These are phyloP conservation scores for Augochlorella aurata DNA, from an alignment of 2,888 invertebrate species.

Conservation along the genomic window DNA sequence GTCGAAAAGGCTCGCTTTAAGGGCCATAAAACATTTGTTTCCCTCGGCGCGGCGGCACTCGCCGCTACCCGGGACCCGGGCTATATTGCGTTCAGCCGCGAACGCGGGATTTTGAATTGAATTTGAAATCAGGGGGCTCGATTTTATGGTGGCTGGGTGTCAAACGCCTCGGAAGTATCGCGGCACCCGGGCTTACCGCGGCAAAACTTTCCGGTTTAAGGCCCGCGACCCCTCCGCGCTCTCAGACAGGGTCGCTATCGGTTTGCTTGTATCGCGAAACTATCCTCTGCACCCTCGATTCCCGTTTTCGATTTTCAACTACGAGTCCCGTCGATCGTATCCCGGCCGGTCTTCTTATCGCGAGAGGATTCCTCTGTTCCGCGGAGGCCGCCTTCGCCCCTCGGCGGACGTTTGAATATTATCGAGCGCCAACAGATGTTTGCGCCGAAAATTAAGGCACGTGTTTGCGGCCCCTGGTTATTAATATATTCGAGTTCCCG, in stretches of 20 bases:
- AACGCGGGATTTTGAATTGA: slow-evolving; percentile 78
- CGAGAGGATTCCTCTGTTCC: slow-evolving; percentile 29
- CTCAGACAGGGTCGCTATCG: slow-evolving; percentile 60
- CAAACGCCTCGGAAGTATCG: slow-evolving; percentile 71
- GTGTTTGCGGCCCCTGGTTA: slow-evolving; percentile 47
- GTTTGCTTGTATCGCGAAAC: slow-evolving; percentile 54
- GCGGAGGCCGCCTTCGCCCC: slow-evolving; percentile 22
- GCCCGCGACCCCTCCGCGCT: slow-evolving; percentile 37
- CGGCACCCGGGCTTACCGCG: slow-evolving; percentile 54
- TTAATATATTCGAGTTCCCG: slow-evolving; percentile 27
- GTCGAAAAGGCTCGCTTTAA: slow-evolving; percentile 75
- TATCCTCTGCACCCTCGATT: slow-evolving; percentile 47
- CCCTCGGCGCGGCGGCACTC: slow-evolving; percentile 65
- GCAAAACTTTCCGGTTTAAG: slow-evolving; percentile 40
- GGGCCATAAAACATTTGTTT: slow-evolving; percentile 81
- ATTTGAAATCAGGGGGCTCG: slow-evolving; percentile 79
- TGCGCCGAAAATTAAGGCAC: slow-evolving; percentile 58
- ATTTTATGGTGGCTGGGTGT: slow-evolving; percentile 77
- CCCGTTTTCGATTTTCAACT: slow-evolving; percentile 61
- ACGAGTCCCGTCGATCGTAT: neutral
- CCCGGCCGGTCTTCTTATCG: slow-evolving; percentile 2
- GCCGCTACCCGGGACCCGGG: slow-evolving; percentile 43
- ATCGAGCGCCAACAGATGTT: slow-evolving; percentile 57
- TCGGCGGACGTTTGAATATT: slow-evolving; percentile 15
- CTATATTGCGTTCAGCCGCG: slow-evolving; percentile 72